phyloP scores from a whole-genome alignment of 2,797 vertebrate genomes.

The Aulostomus chinensis region DNA sequence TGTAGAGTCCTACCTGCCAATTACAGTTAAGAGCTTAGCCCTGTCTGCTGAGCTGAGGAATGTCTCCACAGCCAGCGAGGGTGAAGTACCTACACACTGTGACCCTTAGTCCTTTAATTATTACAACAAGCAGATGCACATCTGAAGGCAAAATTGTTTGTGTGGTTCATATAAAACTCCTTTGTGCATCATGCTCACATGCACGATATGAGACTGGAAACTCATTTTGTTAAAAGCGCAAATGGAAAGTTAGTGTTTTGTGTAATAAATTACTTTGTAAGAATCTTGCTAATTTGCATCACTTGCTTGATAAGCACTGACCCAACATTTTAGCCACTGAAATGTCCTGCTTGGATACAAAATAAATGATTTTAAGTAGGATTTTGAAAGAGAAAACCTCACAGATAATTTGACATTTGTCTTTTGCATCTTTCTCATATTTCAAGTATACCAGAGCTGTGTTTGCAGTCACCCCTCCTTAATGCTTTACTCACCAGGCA shows the following conservation, averaged over 20 bases:
- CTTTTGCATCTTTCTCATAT: too few species aligned
- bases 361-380: neutral
- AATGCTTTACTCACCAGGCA: too few species aligned
- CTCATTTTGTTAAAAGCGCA: constrained; percentile 75
- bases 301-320: constrained; percentile 24
- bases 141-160: constrained; percentile 57
- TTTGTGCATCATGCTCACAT: constrained; percentile 57
- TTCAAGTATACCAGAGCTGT: too few species aligned
- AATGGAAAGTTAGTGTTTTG: constrained; percentile 81
- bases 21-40: constrained; percentile 71
- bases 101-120: constrained; percentile 64
- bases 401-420: neutral
- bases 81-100: constrained; percentile 72
- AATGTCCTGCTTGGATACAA: neutral
- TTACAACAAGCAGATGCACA: constrained; percentile 66
- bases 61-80: constrained; percentile 71
- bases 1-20: constrained; percentile 63
- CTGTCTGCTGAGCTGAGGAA: constrained; percentile 69
- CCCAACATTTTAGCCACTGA: neutral
- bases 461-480: too few species aligned
- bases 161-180: constrained; percentile 72
- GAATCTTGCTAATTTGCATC: constrained; percentile 56
- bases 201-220: constrained; percentile 78
- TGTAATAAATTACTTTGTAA: constrained; percentile 86
- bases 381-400: neutral